Conservation (phyloP, 2,113 vertebrate genomes). For the Phalacrocorax carbo region DNA sequence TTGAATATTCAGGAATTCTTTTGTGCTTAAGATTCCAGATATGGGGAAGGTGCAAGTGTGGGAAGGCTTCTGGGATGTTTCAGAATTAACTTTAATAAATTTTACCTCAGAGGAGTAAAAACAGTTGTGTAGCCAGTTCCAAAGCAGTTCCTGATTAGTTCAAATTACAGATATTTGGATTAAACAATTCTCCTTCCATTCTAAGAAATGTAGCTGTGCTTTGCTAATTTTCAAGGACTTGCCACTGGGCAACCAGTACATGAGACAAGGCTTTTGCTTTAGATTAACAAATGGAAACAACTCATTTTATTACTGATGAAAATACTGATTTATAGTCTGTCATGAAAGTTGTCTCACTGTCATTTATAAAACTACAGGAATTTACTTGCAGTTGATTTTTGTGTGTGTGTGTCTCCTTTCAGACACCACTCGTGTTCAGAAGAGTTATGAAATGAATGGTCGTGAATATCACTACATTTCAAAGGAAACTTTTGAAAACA, state of each 20-base stretch:
- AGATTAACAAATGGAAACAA: background rate
- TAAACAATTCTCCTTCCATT: background rate
- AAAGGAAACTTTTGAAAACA: constrained; percentile 88
- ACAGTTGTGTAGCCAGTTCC: background rate
- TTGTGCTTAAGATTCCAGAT: background rate
- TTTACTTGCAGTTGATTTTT: background rate
- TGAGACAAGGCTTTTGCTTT: background rate
- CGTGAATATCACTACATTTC: constrained; percentile 93
- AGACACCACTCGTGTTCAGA: constrained; percentile 91
- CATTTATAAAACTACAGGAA: background rate
- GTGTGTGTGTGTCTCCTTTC: background rate
- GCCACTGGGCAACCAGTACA: background rate
- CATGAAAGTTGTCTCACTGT: background rate
- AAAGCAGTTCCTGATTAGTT: background rate
- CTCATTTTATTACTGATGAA: background rate
- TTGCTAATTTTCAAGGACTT: background rate
- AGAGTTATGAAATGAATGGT: constrained; percentile 88
- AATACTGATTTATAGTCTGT: background rate
- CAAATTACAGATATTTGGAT: background rate
- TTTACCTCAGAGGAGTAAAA: background rate
- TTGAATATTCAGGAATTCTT: background rate
- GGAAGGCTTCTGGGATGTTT: background rate
- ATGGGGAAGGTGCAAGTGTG: background rate
- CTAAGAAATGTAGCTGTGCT: background rate
- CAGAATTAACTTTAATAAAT: background rate